These are phyloP conservation scores for Ladona fulva DNA, from an alignment of 1,140 invertebrate species.

Conservation along the genomic window DNA sequence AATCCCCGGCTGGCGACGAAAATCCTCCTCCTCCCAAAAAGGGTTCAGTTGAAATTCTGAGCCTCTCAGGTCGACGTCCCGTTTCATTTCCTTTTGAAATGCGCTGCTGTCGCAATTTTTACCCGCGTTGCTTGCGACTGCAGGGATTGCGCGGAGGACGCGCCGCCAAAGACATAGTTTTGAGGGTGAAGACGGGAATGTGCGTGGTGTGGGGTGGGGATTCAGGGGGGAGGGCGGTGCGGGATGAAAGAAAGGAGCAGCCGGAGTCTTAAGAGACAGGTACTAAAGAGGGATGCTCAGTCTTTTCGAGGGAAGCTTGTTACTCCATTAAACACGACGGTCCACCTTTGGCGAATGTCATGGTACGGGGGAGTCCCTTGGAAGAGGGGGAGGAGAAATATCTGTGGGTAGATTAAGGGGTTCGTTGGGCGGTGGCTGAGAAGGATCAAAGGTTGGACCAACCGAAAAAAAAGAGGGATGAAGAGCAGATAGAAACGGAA, in stretches of 20 bases:
- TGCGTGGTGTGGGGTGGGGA: neutral
- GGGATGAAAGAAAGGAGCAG: neutral
- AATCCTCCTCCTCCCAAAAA: too few species aligned
- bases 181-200: neutral
- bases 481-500: neutral
- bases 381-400: neutral
- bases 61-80: too few species aligned
- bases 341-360: neutral
- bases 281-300: neutral
- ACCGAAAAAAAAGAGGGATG: neutral
- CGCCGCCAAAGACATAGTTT: too few species aligned
- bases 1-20: too few species aligned
- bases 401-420: neutral
- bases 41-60: too few species aligned
- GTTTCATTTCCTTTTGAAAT: too few species aligned
- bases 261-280: neutral
- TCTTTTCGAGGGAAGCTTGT: neutral
- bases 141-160: too few species aligned
- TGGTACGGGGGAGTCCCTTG: neutral
- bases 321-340: neutral
- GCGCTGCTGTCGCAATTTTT: too few species aligned
- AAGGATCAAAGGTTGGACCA: neutral
- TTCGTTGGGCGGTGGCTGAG: neutral
- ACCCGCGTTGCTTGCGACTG: too few species aligned
- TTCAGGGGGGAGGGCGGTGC: neutral